Percentiles rank a stretch among this genome's conserved stretches.
These are phyloP conservation scores for Eurypyga helias DNA, from an alignment of 2,113 vertebrate species.

Conservation along the genomic window DNA sequence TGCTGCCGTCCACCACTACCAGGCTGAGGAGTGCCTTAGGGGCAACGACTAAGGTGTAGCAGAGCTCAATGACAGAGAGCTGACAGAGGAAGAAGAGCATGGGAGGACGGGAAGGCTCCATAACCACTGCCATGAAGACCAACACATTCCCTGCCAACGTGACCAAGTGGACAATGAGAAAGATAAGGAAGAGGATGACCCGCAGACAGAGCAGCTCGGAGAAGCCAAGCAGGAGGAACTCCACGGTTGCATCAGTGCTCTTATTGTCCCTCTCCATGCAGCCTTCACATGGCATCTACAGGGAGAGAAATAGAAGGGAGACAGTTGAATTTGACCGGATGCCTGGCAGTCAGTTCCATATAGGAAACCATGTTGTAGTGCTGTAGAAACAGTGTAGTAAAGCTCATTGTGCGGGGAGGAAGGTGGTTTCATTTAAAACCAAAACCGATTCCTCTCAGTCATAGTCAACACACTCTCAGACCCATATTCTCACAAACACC, in stretches of 20 bases:
- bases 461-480: background rate
- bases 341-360: background rate
- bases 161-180: slow-evolving; percentile 60
- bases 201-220: slow-evolving; percentile 54
- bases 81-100: slow-evolving; percentile 77
- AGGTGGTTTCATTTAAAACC: background rate
- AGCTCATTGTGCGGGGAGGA: background rate
- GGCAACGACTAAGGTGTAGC: slow-evolving; percentile 70
- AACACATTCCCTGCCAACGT: slow-evolving; percentile 57
- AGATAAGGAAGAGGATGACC: slow-evolving; percentile 55
- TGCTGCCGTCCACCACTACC: background rate
- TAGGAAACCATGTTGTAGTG: background rate
- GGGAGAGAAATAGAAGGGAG: background rate
- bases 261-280: background rate
- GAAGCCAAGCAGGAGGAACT: slow-evolving; percentile 73
- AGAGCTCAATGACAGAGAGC: slow-evolving; percentile 69
- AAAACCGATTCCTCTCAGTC: background rate
- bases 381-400: background rate
- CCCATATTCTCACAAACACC: background rate
- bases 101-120: slow-evolving; percentile 40
- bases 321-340: background rate
- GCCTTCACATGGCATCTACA: slow-evolving; percentile 34
- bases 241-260: background rate
- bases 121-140: slow-evolving; percentile 53
- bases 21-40: slow-evolving; percentile 62